phyloP scores from a whole-genome alignment of 1,140 invertebrate genomes.

The Drosophila bocki region DNA sequence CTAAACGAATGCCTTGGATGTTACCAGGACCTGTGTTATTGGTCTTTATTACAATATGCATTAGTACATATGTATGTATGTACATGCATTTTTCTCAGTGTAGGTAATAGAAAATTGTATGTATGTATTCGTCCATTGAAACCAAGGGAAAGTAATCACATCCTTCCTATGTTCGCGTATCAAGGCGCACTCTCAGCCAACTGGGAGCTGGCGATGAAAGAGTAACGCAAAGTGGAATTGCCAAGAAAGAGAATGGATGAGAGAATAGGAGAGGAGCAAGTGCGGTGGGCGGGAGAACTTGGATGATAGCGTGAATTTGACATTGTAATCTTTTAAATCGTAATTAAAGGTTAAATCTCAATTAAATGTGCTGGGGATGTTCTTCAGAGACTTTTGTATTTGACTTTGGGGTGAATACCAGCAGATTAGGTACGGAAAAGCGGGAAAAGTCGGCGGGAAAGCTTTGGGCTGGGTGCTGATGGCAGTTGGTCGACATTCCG shows the following conservation, averaged over 20 bases:
- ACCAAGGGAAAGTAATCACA: slow-evolving; percentile 51
- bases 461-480: neutral
- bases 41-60: neutral
- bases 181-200: slow-evolving; percentile 34
- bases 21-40: neutral
- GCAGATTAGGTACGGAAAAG: slow-evolving; percentile 19
- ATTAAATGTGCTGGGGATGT: slow-evolving; percentile 62
- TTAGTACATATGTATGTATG: slow-evolving; percentile 16
- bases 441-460: neutral
- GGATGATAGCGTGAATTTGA: slow-evolving; percentile 56
- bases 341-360: slow-evolving; percentile 81
- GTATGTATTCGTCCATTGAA: slow-evolving; percentile 5
- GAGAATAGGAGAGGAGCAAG: neutral
- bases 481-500: slow-evolving; percentile 21
- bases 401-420: slow-evolving; percentile 29
- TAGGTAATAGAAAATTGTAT: slow-evolving; percentile 59
- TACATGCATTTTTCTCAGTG: neutral
- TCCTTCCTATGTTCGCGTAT: slow-evolving; percentile 46
- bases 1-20: neutral
- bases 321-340: slow-evolving; percentile 78
- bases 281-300: slow-evolving; percentile 1
- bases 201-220: slow-evolving; percentile 31
- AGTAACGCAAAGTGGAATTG: slow-evolving; percentile 25
- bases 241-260: slow-evolving; percentile 11
- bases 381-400: slow-evolving; percentile 20